Percentiles rank a stretch among this genome's conserved stretches.
These are phyloP conservation scores for Boloria euphrosyne DNA, from an alignment of 2,888 invertebrate genomes.

Conservation along the genomic window DNA sequence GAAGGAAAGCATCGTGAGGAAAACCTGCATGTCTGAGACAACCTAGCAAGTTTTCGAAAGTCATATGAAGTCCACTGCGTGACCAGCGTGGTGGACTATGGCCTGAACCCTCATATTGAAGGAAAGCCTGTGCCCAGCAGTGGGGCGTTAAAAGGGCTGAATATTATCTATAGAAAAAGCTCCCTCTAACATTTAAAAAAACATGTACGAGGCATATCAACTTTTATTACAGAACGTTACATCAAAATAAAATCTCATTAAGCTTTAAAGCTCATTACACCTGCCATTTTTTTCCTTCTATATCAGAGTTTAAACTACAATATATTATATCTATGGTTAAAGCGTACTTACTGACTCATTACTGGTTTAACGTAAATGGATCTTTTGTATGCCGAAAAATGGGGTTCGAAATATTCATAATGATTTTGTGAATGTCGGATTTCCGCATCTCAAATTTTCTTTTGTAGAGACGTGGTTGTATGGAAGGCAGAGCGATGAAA, in stretches of 20 bases:
- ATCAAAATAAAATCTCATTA: constrained; percentile 7
- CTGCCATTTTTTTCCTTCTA: not conserved
- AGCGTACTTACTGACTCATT: constrained; percentile 18
- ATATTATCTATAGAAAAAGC: not conserved
- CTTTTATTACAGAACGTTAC: constrained; percentile 2
- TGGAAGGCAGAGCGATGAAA: too few species aligned
- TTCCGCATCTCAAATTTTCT: constrained; percentile 11
- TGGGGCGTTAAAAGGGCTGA: too few species aligned
- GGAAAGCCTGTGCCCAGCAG: too few species aligned
- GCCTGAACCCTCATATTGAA: too few species aligned
- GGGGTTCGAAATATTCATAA: constrained; percentile 26
- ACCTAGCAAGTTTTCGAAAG: too few species aligned
- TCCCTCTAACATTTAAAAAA: not conserved
- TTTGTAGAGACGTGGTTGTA: not conserved
- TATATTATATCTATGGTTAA: not conserved
- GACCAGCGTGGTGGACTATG: too few species aligned
- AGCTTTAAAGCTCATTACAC: not conserved
- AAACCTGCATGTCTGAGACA: too few species aligned
- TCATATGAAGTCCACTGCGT: too few species aligned
- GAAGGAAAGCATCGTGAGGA: too few species aligned
- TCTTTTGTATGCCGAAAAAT: constrained; percentile 25
- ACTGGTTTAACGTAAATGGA: constrained; percentile 14
- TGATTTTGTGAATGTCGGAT: constrained; percentile 22
- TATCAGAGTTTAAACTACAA: too few species aligned
- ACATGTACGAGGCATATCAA: not conserved